Percentiles rank a stretch among this genome's conserved stretches.
phyloP scores from a whole-genome alignment of 2,888 invertebrate genomes.

The Lordiphosa andalusiaca region DNA sequence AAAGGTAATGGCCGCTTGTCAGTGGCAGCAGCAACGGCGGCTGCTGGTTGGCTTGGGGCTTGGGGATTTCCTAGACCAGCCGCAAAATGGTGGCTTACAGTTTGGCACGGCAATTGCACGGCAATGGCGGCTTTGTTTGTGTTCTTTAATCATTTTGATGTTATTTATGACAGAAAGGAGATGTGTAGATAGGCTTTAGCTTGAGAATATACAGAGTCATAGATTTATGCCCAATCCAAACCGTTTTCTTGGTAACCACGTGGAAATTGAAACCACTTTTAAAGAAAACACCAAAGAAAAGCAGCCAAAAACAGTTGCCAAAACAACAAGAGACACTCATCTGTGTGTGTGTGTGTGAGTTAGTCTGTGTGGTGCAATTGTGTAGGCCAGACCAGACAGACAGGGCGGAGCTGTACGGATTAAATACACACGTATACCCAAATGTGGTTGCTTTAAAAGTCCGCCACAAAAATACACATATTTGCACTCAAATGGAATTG shows the following conservation, averaged over 20 bases:
- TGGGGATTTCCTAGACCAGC: not conserved
- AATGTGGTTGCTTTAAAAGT: slow-evolving; percentile 39
- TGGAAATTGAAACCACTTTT: slow-evolving; percentile 16
- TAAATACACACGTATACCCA: not conserved
- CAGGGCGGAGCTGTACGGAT: not conserved
- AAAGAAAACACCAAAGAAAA: slow-evolving; percentile 14
- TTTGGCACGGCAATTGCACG: too few relatives aligned
- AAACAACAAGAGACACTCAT: slow-evolving; percentile 3
- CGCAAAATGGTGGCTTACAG: not conserved
- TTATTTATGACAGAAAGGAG: too few relatives aligned
- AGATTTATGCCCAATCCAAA: too few relatives aligned
- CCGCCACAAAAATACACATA: slow-evolving; percentile 48
- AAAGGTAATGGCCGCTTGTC: slow-evolving; percentile 37
- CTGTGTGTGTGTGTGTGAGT: not conserved
- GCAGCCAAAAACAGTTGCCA: slow-evolving; percentile 23
- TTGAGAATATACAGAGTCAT: too few relatives aligned
- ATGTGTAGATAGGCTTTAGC: too few relatives aligned
- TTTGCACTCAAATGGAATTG: slow-evolving; percentile 72
- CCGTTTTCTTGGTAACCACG: too few relatives aligned
- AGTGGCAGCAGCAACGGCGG: slow-evolving; percentile 28
- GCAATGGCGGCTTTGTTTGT: too few relatives aligned
- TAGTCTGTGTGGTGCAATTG: slow-evolving; percentile 8
- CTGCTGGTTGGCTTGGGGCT: not conserved
- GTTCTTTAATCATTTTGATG: too few relatives aligned
- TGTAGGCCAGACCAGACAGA: slow-evolving; percentile 31